Base-by-base conservation (phyloP, 2,113 vertebrate species). In the Lepus europaeus region DNA sequence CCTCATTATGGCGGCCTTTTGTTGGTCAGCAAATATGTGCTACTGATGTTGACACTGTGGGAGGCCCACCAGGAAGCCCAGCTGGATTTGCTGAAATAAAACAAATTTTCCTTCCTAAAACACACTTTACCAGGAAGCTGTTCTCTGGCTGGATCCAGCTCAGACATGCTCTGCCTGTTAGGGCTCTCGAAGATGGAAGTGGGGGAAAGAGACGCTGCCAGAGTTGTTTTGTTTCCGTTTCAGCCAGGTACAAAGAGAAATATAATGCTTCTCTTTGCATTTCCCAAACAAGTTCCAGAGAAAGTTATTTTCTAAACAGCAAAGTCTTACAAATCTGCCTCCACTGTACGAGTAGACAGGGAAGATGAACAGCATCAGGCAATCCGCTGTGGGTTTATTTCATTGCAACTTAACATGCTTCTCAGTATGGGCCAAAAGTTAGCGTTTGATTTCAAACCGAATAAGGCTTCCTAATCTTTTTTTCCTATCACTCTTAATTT, bases 21-120 rank as follows among this genome's bases (percentile, higher is more conserved):
- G 69, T 80, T 95, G 91, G 95, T 93, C 92, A 94, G 93, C 88
- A 92, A 96, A 93, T 80, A 96, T 89, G 85, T 72, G 90, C 82
- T 87, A 90, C 66, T 78, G 93, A 81, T 73, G 93, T 27, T 96
- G 91, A 97, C 96, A 89, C 94, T 86, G 91, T 94, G 93, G 91
- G 95, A 95, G 97, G 97, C 95, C 95, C 87, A 97, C 69, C 69
- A 95, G 84, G 82, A 97, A 95, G 87, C 91, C 84, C 94, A 97
- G 92, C 86, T 97, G 96, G 79, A 96, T 96, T 95, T 94, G 93
- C 73, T 97, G 94, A 98, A 96, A 95, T 95, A 90, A 95, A 97
- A 95, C 94, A 94, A 96, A 45, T 91, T 91, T 97, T 95, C 83
- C 79, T 88, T 86, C 63, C 74, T 83, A 94, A 94, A 96, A 91